phyloP scores from a whole-genome alignment of 1,140 invertebrate species.

The Drosophila sucinea region DNA sequence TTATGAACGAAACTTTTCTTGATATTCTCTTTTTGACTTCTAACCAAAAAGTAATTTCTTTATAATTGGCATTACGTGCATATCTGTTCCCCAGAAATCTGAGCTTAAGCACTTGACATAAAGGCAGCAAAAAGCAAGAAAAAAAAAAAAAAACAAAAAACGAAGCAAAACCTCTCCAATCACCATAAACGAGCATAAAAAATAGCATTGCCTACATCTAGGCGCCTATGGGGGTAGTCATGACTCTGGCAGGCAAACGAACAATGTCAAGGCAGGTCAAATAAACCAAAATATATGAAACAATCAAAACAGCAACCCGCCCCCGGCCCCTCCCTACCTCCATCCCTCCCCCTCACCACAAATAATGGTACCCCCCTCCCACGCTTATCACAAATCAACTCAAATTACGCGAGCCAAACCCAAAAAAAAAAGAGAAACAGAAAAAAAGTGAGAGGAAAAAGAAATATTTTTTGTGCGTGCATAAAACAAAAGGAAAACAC shows the following conservation, averaged over 20 bases:
- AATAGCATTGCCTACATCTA: constrained; percentile 49
- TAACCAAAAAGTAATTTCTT: constrained; percentile 69
- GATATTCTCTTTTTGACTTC: constrained; percentile 11
- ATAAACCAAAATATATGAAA: constrained; percentile 38
- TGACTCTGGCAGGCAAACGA: constrained; percentile 10
- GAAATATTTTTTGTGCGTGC: constrained; percentile 61
- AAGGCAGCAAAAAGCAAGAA: constrained; percentile 7
- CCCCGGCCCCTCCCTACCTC: background rate
- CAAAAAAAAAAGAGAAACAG: constrained; percentile 19
- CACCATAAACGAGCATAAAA: constrained; percentile 49
- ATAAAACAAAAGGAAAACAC: constrained; percentile 56
- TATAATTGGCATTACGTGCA: constrained; percentile 75
- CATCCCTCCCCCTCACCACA: background rate
- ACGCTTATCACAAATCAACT: constrained; percentile 70
- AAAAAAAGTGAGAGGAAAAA: constrained; percentile 23
- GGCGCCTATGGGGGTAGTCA: constrained; percentile 17
- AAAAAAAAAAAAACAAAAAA: background rate
- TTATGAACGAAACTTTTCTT: background rate
- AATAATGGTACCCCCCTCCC: background rate
- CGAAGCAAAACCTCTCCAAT: constrained; percentile 30
- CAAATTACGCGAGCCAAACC: constrained; percentile 67
- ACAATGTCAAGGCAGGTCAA: constrained; percentile 51
- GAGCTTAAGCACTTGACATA: constrained; percentile 46
- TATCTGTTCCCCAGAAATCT: constrained; percentile 72
- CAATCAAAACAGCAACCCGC: constrained; percentile 55